Evolutionary conservation across 2,797 vertebrate species (phyloP), one percentile per base, ranked within the genome.

Genomic region (Austrolebias charrua): DNA sequence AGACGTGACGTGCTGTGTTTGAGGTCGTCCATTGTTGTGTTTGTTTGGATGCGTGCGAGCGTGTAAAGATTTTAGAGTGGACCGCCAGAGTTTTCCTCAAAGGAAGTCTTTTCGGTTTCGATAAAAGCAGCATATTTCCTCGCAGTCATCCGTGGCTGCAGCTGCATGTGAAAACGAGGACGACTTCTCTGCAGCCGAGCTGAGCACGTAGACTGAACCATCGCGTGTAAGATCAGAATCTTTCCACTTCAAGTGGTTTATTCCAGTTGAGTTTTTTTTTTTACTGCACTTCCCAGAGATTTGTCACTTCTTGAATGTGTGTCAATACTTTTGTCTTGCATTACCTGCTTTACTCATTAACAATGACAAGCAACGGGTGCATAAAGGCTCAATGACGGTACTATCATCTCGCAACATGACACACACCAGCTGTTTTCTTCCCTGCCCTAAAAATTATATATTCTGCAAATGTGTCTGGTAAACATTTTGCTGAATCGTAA

Each of bases 1-100:
- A 78, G 79, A 88, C 75, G 88, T 92, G 80, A 78, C 35, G 89
- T 92, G 81, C 73, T 58, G 83, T 92, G 71, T 89, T 86, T 90
- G 80, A 83, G 83, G 79, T 88, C 13, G 78, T 89, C 76, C 51
- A 62, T 86, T 55, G 69, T 73, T 57, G 69, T 86, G 70, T 80
- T 80, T 73, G 78, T 73, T 75, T 84, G 79, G 51, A 49, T 84
- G 72, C 77, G 79, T 55, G 81, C 60, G 82, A 63, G 82, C 68
- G 62, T 68, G 60, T 66, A 70, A 69, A 79, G 76, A 72, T 46
- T 65, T 72, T 62, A 70, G 71, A 55, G 18, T 79, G 66, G 68
- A 54, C 11, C 11, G 38, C 2, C 11, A 11, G 10, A 40, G 38
- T 40, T 13, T 13, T 11, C 11, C 38, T 54, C 24, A 2, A 16